Evolutionary conservation across 2,888 invertebrate species (phyloP).

Genomic region (Achlya flavicornis): DNA sequence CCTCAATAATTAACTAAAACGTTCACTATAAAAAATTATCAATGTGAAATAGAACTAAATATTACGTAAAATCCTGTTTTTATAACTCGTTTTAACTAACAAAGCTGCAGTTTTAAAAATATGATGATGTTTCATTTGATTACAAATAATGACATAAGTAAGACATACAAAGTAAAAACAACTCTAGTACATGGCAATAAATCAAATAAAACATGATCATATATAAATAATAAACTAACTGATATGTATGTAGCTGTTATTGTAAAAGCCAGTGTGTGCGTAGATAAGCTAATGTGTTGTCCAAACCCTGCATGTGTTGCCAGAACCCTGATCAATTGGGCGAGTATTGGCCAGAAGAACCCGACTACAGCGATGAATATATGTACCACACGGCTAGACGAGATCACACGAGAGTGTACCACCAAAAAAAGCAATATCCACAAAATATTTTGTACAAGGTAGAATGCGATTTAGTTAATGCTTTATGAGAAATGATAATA

Average conservation of each 20-base stretch:
- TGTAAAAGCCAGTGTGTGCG: conserved; percentile 54
- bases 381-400: conserved; percentile 81
- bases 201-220: background rate
- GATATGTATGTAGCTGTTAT: conserved; percentile 13
- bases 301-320: conserved; percentile 64
- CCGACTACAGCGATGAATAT: conserved; percentile 79
- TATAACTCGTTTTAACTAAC: too few relatives aligned
- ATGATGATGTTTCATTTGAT: too few relatives aligned
- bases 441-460: conserved; percentile 82
- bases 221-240: conserved; percentile 5
- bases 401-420: conserved; percentile 76
- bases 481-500: conserved; percentile 17
- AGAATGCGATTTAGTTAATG: conserved; percentile 39
- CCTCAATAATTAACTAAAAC: background rate
- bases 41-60: too few relatives aligned
- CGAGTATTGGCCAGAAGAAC: conserved; percentile 74
- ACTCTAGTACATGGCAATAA: too few relatives aligned
- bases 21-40: too few relatives aligned
- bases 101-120: too few relatives aligned
- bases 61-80: too few relatives aligned
- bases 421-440: conserved; percentile 81
- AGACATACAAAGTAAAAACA: background rate
- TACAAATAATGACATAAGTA: background rate
- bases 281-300: conserved; percentile 65
- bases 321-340: conserved; percentile 68